phyloP scores from a whole-genome alignment of 2,113 vertebrate species.

The Oxygymnocypris stewartii region DNA sequence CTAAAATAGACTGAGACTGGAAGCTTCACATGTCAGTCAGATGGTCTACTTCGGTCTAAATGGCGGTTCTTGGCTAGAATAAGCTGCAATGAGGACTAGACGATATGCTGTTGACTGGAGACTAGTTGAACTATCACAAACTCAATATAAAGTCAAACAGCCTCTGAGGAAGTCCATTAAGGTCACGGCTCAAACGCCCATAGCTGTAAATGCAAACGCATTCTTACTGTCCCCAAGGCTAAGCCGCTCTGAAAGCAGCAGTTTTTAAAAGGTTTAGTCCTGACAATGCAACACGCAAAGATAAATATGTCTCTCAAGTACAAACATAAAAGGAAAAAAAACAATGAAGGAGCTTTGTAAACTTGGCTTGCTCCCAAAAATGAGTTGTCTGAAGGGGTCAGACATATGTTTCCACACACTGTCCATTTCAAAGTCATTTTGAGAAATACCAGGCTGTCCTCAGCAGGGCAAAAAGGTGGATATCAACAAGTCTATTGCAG shows the following conservation, averaged over 20 bases:
- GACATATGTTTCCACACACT: neutral
- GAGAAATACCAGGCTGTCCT: neutral
- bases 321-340: neutral
- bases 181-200: constrained; percentile 23
- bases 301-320: constrained; percentile 36
- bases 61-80: neutral
- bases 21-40: neutral
- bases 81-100: neutral
- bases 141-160: constrained; percentile 48
- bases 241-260: constrained; percentile 48
- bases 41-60: neutral
- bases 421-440: neutral
- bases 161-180: constrained; percentile 46
- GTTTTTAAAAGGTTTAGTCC: constrained; percentile 49
- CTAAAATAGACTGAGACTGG: neutral
- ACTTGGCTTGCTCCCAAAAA: neutral
- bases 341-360: neutral
- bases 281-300: constrained; percentile 3
- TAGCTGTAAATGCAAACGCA: constrained; percentile 44
- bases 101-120: neutral
- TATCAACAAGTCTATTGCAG: neutral
- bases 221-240: too few relatives aligned
- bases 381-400: neutral
- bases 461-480: neutral
- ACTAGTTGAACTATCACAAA: constrained; percentile 36